Percentiles rank a stretch among this genome's conserved stretches.
These are phyloP conservation scores for Phlogophora meticulosa DNA, from an alignment of 2,888 invertebrate species.

Conservation along the genomic window DNA sequence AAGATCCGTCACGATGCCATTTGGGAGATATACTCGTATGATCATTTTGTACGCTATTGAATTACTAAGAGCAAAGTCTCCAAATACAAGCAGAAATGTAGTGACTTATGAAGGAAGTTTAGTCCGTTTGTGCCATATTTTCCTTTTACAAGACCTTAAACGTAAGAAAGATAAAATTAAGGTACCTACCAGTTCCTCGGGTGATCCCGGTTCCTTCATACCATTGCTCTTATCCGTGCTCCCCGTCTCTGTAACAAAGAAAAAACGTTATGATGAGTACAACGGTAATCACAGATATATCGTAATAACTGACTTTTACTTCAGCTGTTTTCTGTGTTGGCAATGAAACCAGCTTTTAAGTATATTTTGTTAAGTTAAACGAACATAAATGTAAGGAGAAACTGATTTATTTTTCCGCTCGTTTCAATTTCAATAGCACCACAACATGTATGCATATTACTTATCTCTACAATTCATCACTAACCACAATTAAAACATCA, in stretches of 20 bases:
- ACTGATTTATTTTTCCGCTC: too few species aligned
- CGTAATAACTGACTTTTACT: too few species aligned
- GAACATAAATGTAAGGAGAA: too few species aligned
- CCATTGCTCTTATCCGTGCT: conserved; percentile 94
- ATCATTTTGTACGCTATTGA: not conserved
- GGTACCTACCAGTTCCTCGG: conserved; percentile 94
- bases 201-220: conserved; percentile 96
- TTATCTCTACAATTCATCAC: not conserved
- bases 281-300: too few species aligned
- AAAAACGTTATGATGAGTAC: too few species aligned
- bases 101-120: too few species aligned
- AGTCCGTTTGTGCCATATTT: too few species aligned
- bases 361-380: too few species aligned
- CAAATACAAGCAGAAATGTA: not conserved
- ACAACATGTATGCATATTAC: too few species aligned
- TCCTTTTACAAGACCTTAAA: too few species aligned
- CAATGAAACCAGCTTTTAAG: too few species aligned
- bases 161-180: not conserved
- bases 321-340: too few species aligned
- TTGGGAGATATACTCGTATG: not conserved
- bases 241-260: conserved; percentile 93
- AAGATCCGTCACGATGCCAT: not conserved
- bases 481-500: conserved; percentile 3
- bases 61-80: not conserved
- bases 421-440: not conserved